These are phyloP conservation scores for Ostrea edulis DNA, from an alignment of 1,140 invertebrate genomes.

Conservation along the genomic window DNA sequence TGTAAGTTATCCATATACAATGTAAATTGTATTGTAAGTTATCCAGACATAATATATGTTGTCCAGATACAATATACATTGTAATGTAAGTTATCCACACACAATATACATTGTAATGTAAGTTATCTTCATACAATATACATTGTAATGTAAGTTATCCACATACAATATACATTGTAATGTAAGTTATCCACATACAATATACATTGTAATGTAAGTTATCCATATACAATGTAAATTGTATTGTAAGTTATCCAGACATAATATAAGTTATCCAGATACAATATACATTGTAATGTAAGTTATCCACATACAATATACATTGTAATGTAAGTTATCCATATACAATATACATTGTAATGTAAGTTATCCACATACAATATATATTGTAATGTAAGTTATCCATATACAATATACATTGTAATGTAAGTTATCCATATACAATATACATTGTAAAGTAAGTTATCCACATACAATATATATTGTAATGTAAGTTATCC, in stretches of 20 bases:
- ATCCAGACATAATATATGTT: background rate
- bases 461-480: conserved; percentile 39
- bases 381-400: conserved; percentile 71
- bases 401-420: background rate
- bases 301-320: conserved; percentile 39
- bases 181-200: conserved; percentile 59
- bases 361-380: conserved; percentile 59
- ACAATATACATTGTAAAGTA: too few species aligned
- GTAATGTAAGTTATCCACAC: conserved; percentile 63
- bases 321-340: conserved; percentile 67
- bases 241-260: too few species aligned
- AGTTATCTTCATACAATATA: conserved; percentile 37
- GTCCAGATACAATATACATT: too few species aligned
- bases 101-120: conserved; percentile 67
- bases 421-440: conserved; percentile 63
- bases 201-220: conserved; percentile 71
- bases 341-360: conserved; percentile 40
- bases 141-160: conserved; percentile 67
- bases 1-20: conserved; percentile 59
- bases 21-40: conserved; percentile 70
- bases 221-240: background rate
- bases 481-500: conserved; percentile 67
- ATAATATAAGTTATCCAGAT: conserved; percentile 62
- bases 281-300: conserved; percentile 67
- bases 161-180: conserved; percentile 40